These are phyloP conservation scores for Pseudolaguvia tuberculata DNA, from an alignment of 2,113 vertebrate genomes.

Conservation along the genomic window DNA sequence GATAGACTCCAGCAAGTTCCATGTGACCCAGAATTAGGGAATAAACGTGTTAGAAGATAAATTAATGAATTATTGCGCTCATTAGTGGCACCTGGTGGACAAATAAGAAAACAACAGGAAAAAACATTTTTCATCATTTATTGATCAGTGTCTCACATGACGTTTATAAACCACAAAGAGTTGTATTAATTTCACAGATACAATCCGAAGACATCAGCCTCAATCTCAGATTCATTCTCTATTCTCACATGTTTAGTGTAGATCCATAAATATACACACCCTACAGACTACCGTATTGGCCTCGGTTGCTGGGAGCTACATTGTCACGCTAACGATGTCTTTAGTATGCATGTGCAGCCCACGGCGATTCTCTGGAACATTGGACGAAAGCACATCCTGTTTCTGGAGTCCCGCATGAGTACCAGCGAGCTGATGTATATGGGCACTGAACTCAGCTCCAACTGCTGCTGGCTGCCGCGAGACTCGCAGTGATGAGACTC, in stretches of 20 bases:
- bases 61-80: too few relatives aligned
- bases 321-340: background rate
- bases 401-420: slow-evolving; percentile 26
- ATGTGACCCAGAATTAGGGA: too few relatives aligned
- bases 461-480: background rate
- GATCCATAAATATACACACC: too few relatives aligned
- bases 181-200: background rate
- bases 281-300: too few relatives aligned
- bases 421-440: slow-evolving; percentile 60
- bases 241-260: too few relatives aligned
- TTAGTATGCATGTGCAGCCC: slow-evolving; percentile 63
- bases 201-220: background rate
- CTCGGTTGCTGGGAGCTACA: background rate
- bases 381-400: slow-evolving; percentile 45
- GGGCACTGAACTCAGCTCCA: slow-evolving; percentile 56
- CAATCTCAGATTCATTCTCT: too few relatives aligned
- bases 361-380: slow-evolving; percentile 50
- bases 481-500: slow-evolving; percentile 43
- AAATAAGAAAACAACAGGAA: background rate
- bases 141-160: too few relatives aligned
- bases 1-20: too few relatives aligned
- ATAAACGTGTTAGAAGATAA: too few relatives aligned
- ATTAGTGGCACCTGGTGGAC: background rate
- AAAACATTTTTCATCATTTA: background rate
- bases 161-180: background rate